Evolutionary conservation across 2,113 vertebrate species (phyloP).

Genomic region (Gadus chalcogrammus): DNA sequence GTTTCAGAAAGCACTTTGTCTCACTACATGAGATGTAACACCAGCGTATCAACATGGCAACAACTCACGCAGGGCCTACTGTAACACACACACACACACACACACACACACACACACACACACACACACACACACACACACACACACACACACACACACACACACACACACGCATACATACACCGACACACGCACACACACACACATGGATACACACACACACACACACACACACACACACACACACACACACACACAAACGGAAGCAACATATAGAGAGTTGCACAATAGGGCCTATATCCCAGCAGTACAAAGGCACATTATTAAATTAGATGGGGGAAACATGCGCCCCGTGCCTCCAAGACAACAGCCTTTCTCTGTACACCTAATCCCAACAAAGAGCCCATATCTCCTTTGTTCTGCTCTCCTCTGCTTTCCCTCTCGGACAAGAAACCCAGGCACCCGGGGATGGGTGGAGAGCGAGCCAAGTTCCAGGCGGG

Average conservation of each 20-base stretch:
- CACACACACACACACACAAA: not conserved
- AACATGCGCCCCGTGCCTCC: constrained; percentile 53
- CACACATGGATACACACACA: no score
- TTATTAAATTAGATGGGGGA: constrained; percentile 69
- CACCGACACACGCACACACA: not conserved
- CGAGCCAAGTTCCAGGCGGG: constrained; percentile 53
- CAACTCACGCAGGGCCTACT: constrained; percentile 22
- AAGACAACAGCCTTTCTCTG: constrained; percentile 64
- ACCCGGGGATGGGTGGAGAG: constrained; percentile 49
- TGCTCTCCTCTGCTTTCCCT: constrained; percentile 52
- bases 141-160: not conserved
- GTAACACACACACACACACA: not conserved
- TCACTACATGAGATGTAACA: constrained; percentile 19
- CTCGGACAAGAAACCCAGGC: constrained; percentile 50
- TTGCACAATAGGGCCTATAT: constrained; percentile 1
- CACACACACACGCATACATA: not conserved
- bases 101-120: constrained; percentile 4
- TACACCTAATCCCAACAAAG: constrained; percentile 69
- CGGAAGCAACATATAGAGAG: constrained; percentile 9
- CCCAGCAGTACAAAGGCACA: constrained; percentile 46
- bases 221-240: constrained; percentile 2
- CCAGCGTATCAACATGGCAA: constrained; percentile 17
- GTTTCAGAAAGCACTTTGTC: constrained; percentile 37
- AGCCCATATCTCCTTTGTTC: constrained; percentile 66
- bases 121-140: constrained; percentile 1